phyloP scores from a whole-genome alignment of 2,888 invertebrate genomes.

The Apodemia zela region DNA sequence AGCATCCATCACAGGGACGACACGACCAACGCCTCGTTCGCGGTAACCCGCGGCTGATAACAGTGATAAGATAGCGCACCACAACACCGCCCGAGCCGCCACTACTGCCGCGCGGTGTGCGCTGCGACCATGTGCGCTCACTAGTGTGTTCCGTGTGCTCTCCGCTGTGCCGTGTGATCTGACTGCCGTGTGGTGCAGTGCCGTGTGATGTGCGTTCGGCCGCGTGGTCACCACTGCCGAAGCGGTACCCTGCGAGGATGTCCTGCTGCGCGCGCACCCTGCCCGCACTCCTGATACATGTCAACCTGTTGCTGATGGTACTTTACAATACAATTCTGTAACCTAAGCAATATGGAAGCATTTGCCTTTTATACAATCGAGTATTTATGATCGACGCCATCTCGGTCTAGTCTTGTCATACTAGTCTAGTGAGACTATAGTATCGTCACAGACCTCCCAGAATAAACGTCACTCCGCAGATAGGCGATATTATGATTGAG shows the following conservation, averaged over 20 bases:
- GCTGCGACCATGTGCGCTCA: background rate
- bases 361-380: no score
- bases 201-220: background rate
- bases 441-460: no score
- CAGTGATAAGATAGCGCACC: constrained; percentile 20
- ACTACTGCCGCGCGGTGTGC: background rate
- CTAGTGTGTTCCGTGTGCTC: background rate
- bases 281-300: constrained; percentile 49
- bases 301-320: constrained; percentile 57
- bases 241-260: constrained; percentile 27
- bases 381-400: background rate
- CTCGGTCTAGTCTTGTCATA: no score
- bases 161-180: background rate
- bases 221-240: background rate
- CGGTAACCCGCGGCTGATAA: constrained; percentile 20
- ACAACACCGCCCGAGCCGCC: background rate
- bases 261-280: constrained; percentile 39
- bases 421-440: background rate
- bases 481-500: no score
- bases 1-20: background rate
- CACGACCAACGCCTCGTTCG: constrained; percentile 3
- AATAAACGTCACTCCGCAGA: no score
- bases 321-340: background rate
- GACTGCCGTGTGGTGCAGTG: no score
- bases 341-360: background rate